A percentile compares a stretch with the other conserved stretches of the same genome.
Evolutionary conservation across 2,797 vertebrate genomes (phyloP).

Genomic region (Mormyrops boulengeri): DNA sequence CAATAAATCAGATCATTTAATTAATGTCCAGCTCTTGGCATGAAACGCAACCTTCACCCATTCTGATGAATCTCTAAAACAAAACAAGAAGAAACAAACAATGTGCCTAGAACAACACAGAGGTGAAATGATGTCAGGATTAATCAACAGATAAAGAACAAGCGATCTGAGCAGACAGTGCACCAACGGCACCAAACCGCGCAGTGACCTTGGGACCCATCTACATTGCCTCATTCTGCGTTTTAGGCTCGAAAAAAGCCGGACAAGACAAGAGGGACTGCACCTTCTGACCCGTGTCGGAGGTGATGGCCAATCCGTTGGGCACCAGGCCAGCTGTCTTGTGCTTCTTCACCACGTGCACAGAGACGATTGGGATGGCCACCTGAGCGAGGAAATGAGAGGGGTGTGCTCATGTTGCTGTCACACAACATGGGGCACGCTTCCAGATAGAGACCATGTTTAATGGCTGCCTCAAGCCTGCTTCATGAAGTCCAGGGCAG

Average conservation of each 20-base stretch:
- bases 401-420: neutral
- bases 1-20: neutral
- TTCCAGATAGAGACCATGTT: neutral
- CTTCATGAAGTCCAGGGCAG: neutral
- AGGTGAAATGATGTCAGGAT: neutral
- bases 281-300: conserved; percentile 80
- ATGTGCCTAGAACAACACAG: neutral
- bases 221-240: neutral
- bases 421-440: neutral
- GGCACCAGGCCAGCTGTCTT: conserved; percentile 87
- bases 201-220: neutral
- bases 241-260: neutral
- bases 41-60: neutral
- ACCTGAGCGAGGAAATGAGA: conserved; percentile 59
- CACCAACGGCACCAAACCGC: neutral
- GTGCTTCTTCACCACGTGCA: conserved; percentile 89
- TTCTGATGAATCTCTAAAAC: neutral
- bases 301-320: conserved; percentile 88
- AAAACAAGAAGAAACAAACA: neutral
- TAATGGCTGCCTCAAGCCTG: neutral
- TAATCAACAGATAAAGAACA: neutral
- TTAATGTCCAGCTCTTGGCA: neutral
- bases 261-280: neutral
- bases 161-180: neutral
- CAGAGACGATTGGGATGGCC: conserved; percentile 80